A percentile compares a stretch with the other conserved stretches of the same genome.
These are phyloP conservation scores for Panopea generosa DNA, from an alignment of 2,888 invertebrate genomes.

Conservation along the genomic window DNA sequence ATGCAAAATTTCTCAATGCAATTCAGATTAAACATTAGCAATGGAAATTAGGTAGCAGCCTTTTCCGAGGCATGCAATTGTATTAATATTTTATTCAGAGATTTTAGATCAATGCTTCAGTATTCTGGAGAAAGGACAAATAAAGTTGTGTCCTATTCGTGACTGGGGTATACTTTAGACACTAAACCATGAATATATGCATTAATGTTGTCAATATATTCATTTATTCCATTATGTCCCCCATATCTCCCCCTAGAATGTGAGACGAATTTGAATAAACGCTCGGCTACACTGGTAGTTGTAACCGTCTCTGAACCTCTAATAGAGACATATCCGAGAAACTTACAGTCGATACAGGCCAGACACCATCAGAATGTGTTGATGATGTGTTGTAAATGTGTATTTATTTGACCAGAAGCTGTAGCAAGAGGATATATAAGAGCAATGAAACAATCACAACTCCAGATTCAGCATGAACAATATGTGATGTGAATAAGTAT, in stretches of 20 bases:
- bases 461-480: no score
- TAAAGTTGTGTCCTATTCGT: constrained; percentile 62
- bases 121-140: constrained; percentile 62
- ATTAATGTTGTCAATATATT: constrained; percentile 63
- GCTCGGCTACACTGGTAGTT: constrained; percentile 30
- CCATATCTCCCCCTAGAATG: constrained; percentile 46
- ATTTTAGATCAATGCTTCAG: constrained; percentile 58
- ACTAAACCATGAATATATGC: constrained; percentile 64
- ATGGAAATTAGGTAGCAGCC: constrained; percentile 62
- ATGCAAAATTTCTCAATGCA: constrained; percentile 66
- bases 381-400: no score
- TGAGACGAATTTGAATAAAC: constrained; percentile 64
- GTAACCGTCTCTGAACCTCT: constrained; percentile 11
- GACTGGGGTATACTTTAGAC: constrained; percentile 66
- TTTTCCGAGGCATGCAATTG: constrained; percentile 63
- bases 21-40: constrained; percentile 67
- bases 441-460: no score
- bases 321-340: constrained; percentile 3
- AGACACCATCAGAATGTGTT: no score
- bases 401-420: no score
- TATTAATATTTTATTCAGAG: constrained; percentile 68
- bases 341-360: no score
- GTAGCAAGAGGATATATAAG: no score
- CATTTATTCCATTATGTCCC: constrained; percentile 61
- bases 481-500: no score